phyloP scores from a whole-genome alignment of 64 coral and sea anemone genomes.

The Porites lutea region DNA sequence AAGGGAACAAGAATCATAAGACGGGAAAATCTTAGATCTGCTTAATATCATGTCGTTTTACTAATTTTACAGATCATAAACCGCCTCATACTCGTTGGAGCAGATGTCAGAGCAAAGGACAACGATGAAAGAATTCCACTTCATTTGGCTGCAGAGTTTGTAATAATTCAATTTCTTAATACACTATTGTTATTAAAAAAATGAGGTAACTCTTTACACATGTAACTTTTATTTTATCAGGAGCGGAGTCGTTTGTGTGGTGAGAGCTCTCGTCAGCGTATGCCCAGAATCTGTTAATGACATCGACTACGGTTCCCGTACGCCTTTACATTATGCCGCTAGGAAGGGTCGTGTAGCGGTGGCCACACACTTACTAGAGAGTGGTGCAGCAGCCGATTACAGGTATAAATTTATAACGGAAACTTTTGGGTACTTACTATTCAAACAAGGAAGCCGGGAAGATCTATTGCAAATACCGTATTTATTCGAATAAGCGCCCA shows the following conservation, averaged over 20 bases:
- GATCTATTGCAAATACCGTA: too few species aligned
- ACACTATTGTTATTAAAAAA: background rate
- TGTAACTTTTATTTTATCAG: background rate
- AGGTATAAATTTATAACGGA: conserved; percentile 12
- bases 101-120: conserved; percentile 35
- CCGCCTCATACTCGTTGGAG: conserved; percentile 44
- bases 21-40: too few species aligned
- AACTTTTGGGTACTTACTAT: too few species aligned
- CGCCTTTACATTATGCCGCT: conserved; percentile 53
- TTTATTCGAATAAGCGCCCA: too few species aligned
- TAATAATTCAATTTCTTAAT: background rate
- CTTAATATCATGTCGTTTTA: background rate
- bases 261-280: conserved; percentile 16
- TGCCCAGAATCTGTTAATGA: conserved; percentile 57
- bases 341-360: conserved; percentile 9
- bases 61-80: conserved; percentile 17
- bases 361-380: conserved; percentile 23
- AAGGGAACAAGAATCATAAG: too few species aligned
- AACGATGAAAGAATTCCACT: conserved; percentile 55
- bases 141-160: conserved; percentile 57
- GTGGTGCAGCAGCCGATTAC: conserved; percentile 63
- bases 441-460: too few species aligned
- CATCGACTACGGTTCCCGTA: conserved; percentile 54
- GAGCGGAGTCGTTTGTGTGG: conserved; percentile 19
- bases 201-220: background rate